Evolutionary conservation across 1,140 invertebrate species (phyloP), one percentile per base, ranked within the genome.

Genomic region (Pseudoatta argentina): DNA sequence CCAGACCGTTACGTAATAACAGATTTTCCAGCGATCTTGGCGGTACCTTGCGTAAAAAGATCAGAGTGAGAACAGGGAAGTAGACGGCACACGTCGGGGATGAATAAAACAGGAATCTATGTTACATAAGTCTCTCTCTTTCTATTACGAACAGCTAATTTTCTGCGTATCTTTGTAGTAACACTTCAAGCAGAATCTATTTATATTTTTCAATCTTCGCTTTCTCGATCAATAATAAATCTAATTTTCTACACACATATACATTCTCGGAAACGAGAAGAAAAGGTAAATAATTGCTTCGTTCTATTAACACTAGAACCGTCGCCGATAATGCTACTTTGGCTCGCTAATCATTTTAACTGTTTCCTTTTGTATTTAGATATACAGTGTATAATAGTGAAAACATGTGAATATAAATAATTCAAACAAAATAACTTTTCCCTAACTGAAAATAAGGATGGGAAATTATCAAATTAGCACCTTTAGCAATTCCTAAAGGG

Each of bases 11-110:
- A 83, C 79, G 79, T 73, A 83, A 83, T 83, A 83, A 63, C 69
- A 83, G 79, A 83, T 83, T 83, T 83, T 83, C 69, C 79, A 75
- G 69, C 14, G 69, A 83, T 83, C 69, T 75, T 83, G 18, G n/a
- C 55, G 79, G 55, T 61, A 71, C 48, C 34, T 44, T 18, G 63
- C 64, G 66, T 71, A 83, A 61, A 73, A 82, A 59, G 67, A 73
- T 82, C 79, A 21, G 55, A 61, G 55, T 39, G 79, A 72, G 57
- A 83, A 83, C 72, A 83, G 63, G 79, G 79, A 83, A 83, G 79
- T 44, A 75, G 69, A 75, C 79, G 79, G 67, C 53, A 30, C 14
- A 61, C 61, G 48, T 8, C 61, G 48, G 14, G 39, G 24, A 83
- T 83, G 69, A 83, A 83, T 83, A 83, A 83, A 73, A 83, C 69